A percentile compares a stretch with the other conserved stretches of the same genome.
phyloP scores from a whole-genome alignment of 2,797 vertebrate species.

The Setipinna tenuifilis region DNA sequence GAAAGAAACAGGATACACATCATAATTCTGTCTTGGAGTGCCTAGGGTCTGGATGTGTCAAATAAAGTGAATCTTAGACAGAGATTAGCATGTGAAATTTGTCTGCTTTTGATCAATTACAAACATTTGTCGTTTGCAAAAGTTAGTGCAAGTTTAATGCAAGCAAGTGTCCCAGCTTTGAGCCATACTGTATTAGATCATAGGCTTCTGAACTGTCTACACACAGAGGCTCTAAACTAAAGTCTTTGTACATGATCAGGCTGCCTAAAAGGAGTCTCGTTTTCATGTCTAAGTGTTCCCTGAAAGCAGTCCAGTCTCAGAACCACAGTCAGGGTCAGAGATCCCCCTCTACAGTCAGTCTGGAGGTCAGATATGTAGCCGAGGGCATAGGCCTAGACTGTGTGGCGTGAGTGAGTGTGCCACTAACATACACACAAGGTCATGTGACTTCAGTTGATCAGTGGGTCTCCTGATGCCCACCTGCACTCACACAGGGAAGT shows the following conservation, averaged over 20 bases:
- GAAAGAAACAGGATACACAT: background rate
- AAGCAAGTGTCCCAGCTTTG: background rate
- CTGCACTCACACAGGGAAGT: slow-evolving; percentile 61
- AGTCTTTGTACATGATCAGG: background rate
- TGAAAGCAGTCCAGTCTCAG: background rate
- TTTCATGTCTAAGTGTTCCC: background rate
- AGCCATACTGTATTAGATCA: background rate
- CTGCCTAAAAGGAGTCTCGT: background rate
- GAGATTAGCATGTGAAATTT: background rate
- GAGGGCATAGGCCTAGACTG: background rate
- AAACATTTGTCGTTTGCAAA: background rate
- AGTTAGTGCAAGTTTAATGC: background rate
- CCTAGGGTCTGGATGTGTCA: background rate
- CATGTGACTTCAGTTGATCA: slow-evolving; percentile 30
- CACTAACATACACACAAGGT: slow-evolving; percentile 15
- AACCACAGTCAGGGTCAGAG: background rate
- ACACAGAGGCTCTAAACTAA: background rate
- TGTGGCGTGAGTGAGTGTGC: background rate
- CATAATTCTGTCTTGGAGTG: background rate
- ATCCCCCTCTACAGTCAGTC: background rate
- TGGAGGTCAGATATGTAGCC: background rate
- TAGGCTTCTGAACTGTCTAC: background rate
- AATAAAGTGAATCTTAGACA: background rate
- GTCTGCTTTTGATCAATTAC: background rate
- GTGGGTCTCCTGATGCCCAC: slow-evolving; percentile 53